Evolutionary conservation across 2,888 invertebrate genomes (phyloP).

Genomic region (Polydrusus pterygomalis): DNA sequence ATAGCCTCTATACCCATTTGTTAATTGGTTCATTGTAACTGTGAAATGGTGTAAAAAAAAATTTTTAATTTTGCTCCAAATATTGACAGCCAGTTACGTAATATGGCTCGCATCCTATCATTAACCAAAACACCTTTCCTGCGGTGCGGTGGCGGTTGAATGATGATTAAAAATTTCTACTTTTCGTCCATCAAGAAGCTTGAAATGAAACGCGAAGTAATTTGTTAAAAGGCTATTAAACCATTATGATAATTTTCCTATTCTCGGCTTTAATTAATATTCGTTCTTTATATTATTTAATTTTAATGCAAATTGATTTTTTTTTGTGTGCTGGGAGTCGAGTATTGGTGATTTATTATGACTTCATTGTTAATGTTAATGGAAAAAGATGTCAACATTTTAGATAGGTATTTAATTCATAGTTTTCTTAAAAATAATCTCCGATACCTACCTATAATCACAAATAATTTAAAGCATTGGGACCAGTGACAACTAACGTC

Average conservation of each 20-base stretch:
- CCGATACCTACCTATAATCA: no score
- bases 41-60: no score
- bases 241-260: conserved; percentile 22
- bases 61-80: conserved; percentile 4
- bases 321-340: conserved; percentile 10
- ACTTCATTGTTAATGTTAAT: conserved; percentile 4
- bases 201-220: conserved; percentile 11
- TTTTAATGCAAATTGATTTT: conserved; percentile 27
- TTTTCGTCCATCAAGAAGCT: conserved; percentile 18
- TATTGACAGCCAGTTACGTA: conserved; percentile 14
- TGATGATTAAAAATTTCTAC: conserved; percentile 16
- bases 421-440: no score
- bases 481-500: no score
- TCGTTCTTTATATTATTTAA: conserved; percentile 15
- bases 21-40: no score
- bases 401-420: neutral
- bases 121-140: conserved; percentile 17
- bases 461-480: no score
- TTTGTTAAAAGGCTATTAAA: conserved; percentile 27
- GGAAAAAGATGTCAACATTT: neutral
- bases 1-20: no score
- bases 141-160: conserved; percentile 6
- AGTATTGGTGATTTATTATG: conserved; percentile 11
- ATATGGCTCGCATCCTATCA: neutral
- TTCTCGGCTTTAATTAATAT: conserved; percentile 21